These are phyloP conservation scores for Thryonomys swinderianus DNA, from an alignment of 2,113 vertebrate species.

Conservation along the genomic window DNA sequence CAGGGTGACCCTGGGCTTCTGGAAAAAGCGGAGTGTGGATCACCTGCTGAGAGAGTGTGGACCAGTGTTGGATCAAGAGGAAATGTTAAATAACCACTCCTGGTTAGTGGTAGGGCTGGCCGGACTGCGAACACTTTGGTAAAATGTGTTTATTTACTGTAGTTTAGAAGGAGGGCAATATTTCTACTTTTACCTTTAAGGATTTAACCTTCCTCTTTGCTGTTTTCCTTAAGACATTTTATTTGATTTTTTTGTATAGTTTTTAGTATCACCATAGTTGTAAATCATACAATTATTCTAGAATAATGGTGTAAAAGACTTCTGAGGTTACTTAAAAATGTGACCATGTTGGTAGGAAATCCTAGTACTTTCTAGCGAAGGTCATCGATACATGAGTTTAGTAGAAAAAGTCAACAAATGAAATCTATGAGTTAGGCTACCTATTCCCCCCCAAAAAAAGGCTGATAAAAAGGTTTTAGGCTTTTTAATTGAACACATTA, in stretches of 20 bases:
- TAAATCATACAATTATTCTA: neutral
- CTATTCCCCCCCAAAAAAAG: neutral
- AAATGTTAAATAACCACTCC: neutral
- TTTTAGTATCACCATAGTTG: neutral
- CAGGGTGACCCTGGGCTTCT: neutral
- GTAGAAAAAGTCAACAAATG: neutral
- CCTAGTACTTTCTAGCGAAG: constrained; percentile 24
- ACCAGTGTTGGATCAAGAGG: neutral
- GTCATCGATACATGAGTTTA: neutral
- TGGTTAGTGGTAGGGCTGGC: neutral
- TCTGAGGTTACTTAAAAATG: neutral
- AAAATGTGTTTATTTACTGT: neutral
- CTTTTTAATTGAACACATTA: neutral
- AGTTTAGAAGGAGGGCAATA: neutral
- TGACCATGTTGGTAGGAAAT: neutral
- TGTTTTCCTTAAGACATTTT: neutral
- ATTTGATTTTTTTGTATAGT: neutral
- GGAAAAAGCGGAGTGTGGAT: neutral
- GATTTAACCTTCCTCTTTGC: neutral
- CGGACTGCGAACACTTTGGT: neutral
- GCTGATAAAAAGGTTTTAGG: neutral
- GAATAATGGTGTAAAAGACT: neutral
- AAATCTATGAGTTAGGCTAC: neutral
- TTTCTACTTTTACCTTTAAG: neutral
- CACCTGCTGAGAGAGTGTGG: neutral